A percentile compares a stretch with the other conserved stretches of the same genome.
These are phyloP conservation scores for Silurus aristotelis DNA, from an alignment of 2,797 vertebrate genomes.

Conservation along the genomic window DNA sequence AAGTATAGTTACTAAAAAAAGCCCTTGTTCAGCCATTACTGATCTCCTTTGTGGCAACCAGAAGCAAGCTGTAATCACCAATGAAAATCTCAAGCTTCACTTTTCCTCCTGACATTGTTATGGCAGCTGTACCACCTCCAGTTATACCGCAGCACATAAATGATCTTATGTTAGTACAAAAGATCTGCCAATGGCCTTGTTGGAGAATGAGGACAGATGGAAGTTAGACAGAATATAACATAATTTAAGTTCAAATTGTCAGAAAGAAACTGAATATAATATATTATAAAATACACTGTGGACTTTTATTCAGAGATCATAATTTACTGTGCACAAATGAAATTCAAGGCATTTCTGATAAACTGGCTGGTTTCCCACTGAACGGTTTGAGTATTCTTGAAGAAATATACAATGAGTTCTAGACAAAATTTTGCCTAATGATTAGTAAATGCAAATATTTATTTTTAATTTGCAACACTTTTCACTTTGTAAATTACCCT, in stretches of 20 bases:
- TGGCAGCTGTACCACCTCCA: conserved; percentile 12
- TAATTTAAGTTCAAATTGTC: neutral
- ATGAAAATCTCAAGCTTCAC: neutral
- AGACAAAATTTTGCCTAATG: neutral
- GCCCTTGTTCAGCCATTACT: neutral
- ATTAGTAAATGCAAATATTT: conserved; percentile 10
- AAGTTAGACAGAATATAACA: neutral
- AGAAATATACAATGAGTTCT: conserved; percentile 1
- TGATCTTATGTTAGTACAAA: conserved; percentile 4
- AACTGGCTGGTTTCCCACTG: neutral
- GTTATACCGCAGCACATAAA: neutral
- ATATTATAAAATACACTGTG: neutral
- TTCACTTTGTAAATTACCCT: neutral
- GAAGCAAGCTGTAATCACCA: conserved; percentile 16
- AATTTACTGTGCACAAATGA: conserved; percentile 26
- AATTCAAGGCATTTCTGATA: conserved; percentile 3
- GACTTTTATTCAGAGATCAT: conserved; percentile 4
- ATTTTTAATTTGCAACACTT: neutral
- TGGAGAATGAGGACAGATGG: conserved; percentile 4
- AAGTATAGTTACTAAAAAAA: neutral
- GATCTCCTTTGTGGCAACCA: neutral
- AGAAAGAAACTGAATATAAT: neutral
- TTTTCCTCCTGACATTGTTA: neutral
- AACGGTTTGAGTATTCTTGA: neutral
- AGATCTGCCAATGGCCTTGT: neutral